Evolutionary conservation across 2,797 vertebrate species (phyloP).

Genomic region (Hylomyscus alleni): DNA sequence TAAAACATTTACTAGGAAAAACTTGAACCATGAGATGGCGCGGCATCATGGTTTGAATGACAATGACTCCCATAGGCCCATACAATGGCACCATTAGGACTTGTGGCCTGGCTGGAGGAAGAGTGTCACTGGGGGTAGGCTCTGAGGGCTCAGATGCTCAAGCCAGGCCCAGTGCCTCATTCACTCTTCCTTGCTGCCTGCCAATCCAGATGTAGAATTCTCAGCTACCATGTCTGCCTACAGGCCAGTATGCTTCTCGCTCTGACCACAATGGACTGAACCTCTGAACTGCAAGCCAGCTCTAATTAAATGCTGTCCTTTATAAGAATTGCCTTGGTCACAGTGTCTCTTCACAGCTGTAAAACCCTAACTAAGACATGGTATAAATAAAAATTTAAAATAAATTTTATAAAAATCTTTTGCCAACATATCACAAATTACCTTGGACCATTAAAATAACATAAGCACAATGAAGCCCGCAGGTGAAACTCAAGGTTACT

Average conservation of each 20-base stretch:
- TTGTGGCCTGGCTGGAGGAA: not conserved
- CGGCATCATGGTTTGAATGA: not conserved
- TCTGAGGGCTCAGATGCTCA: not conserved
- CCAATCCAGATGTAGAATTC: not conserved
- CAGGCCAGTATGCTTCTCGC: not conserved
- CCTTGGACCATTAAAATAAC: not conserved
- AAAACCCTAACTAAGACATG: not conserved
- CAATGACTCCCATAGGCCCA: too few species aligned
- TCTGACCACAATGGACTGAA: not conserved
- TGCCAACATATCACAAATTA: constrained; percentile 58
- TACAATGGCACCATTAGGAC: not conserved
- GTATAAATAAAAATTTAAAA: constrained; percentile 49
- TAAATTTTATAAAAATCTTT: constrained; percentile 65
- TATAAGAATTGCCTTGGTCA: not conserved
- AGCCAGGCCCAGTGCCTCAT: not conserved
- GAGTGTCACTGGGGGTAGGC: too few species aligned
- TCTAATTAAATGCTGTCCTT: not conserved
- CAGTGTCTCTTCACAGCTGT: not conserved
- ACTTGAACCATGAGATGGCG: not conserved
- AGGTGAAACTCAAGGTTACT: constrained; percentile 42
- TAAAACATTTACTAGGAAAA: constrained; percentile 27
- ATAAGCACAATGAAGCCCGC: constrained; percentile 43
- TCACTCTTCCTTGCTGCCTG: not conserved
- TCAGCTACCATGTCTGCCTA: not conserved
- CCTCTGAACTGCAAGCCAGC: not conserved